Evolutionary conservation across 2,888 invertebrate genomes (phyloP), one percentile per base, ranked within the genome.

Genomic region (Drosophila mettleri): DNA sequence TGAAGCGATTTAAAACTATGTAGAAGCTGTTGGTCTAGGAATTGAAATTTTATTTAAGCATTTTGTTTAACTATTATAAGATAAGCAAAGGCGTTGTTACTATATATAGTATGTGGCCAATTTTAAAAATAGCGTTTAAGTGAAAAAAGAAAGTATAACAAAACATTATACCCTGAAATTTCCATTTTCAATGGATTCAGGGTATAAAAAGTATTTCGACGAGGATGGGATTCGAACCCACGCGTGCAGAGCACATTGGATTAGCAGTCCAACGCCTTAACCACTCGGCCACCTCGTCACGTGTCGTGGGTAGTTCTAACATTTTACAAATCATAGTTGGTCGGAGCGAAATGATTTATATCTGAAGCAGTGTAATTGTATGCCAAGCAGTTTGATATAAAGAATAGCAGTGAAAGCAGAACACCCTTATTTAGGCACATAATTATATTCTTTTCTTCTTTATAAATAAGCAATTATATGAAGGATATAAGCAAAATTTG

Each of bases 231-330:
- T 95, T 95, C 95, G 95, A 95, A 95, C 95, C 95, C 95, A 95
- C 95, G 95, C 95, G 95, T 95, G 95, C 95, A 95, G 95, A 95
- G 95, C 95, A 95, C 95, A 95, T 95, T 95, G 95, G 95, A 95
- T 95, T 95, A 95, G 95, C 95, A 95, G 95, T 95, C 95, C 95
- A 95, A 95, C 95, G 95, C 95, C 95, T 95, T 95, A 95, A 95
- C 95, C 95, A 95, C 95, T 95, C 95, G 95, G 95, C 95, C 95
- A 95, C 95, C 95, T 95, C 95, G 95, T 95, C 95, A 95, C 95
- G 95, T 95, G 95, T 95, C 95, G 95, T 95, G 36, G n/a, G 45
- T 31, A 38, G 36, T 61, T 14, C 58, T 55, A 66, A 59, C 16
- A 43, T 22, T n/a, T 1, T 31, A 66, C 0, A 58, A 31, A 8